phyloP scores from a whole-genome alignment of 2,113 vertebrate species.

The Equus przewalskii region DNA sequence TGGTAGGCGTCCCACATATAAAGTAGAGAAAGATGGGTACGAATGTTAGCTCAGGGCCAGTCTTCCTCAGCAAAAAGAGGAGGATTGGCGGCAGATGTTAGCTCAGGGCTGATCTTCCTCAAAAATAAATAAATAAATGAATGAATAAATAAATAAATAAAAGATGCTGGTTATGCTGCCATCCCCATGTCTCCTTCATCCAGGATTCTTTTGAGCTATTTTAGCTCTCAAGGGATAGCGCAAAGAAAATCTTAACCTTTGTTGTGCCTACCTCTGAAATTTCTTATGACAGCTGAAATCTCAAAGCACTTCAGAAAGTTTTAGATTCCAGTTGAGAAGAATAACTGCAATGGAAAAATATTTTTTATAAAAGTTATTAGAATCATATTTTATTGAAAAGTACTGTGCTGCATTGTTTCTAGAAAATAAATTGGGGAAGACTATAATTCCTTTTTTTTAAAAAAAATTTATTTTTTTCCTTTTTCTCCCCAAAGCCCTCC shows the following conservation, averaged over 20 bases:
- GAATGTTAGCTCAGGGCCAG: too few relatives aligned
- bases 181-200: fast-evolving
- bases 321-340: neutral
- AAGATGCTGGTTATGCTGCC: fast-evolving
- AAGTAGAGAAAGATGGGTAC: too few relatives aligned
- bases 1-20: too few relatives aligned
- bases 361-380: neutral
- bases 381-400: neutral
- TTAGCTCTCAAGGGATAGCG: fast-evolving
- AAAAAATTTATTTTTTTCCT: too few relatives aligned
- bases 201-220: neutral
- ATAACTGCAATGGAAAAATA: fast-evolving
- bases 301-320: neutral
- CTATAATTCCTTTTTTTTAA: neutral
- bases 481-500: too few relatives aligned
- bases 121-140: too few relatives aligned
- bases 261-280: neutral
- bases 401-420: fast-evolving
- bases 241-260: fast-evolving
- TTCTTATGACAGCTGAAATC: neutral
- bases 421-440: neutral
- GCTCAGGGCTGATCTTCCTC: too few relatives aligned
- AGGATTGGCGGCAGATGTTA: too few relatives aligned
- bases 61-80: too few relatives aligned
- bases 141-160: too few relatives aligned